Conservation (phyloP, 2,888 invertebrate genomes). For the Acrobasis suavella region DNA sequence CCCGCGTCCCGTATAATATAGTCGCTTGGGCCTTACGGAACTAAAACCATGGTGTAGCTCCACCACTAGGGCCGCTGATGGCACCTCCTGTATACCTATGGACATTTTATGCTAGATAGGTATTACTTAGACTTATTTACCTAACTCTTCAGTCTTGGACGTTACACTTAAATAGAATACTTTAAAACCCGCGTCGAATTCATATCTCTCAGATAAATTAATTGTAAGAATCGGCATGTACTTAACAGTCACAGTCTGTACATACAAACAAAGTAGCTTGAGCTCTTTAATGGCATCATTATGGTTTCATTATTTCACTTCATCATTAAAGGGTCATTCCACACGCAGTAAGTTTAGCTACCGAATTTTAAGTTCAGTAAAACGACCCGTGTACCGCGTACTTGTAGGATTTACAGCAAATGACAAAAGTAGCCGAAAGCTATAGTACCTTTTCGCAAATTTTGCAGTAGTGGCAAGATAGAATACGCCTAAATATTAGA, state of each 20-base stretch:
- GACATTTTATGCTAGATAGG: conserved; percentile 80
- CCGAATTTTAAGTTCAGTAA: no score
- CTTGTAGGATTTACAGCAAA: background rate
- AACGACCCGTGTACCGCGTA: background rate
- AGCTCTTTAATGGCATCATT: background rate
- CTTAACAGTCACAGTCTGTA: conserved; percentile 17
- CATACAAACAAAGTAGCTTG: conserved; percentile 8
- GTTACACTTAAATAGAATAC: conserved; percentile 81
- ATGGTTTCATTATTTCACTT: background rate
- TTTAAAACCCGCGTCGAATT: conserved; percentile 80
- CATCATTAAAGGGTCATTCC: background rate
- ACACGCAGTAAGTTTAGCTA: no score
- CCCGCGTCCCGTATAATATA: no score
- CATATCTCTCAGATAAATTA: conserved; percentile 56
- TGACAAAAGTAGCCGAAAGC: no score
- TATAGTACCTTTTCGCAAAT: no score
- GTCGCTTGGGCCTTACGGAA: conserved; percentile 19
- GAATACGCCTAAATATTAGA: no score
- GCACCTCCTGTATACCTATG: conserved; percentile 70
- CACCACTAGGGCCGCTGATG: conserved; percentile 42
- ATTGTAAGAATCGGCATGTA: conserved; percentile 47
- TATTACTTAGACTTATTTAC: conserved; percentile 78
- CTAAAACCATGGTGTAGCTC: conserved; percentile 26
- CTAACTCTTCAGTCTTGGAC: conserved; percentile 82
- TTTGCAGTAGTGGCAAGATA: no score